Base-by-base conservation (phyloP, 2,888 invertebrate genomes). In the Macrophya alboannulata region DNA sequence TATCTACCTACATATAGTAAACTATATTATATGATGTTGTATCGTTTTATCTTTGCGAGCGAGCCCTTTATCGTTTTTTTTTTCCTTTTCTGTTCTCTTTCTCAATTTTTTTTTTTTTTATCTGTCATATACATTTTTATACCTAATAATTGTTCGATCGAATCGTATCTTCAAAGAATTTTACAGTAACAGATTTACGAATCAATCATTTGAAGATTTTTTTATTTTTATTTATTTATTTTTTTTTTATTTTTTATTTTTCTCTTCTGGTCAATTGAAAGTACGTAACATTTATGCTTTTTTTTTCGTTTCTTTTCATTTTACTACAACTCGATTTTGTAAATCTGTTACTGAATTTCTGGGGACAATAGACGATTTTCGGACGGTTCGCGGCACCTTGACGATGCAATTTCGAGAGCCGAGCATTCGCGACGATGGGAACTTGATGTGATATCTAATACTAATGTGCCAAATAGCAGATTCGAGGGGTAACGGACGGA, bases 391-490 rank as follows among this genome's bases (percentile, higher is more conserved):
- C 48, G 25, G 21, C 15, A 21, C 51, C 72, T 72, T 17, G 17
- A 40, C 1, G 4, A 68, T 37, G 68, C 68, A 37, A 37, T 68
- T 12, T 5, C 45, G 72, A 31, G 87, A 86, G 87, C 87, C 87
- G 87, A 86, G 88, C 87, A 88, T 87, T 88, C 88, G 86, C 87
- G 48, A 45, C 83, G 87, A 88, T 90, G 89, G 89, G 90, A 92
- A 90, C 90, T 91, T 90, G 90, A 92, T 93, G 92, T 93, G 93
- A 93, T 92, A 92, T 90, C 48, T 89, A 88, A 89, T 92, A 93
- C 89, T 91, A 91, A 93, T 92, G 93, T 93, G 93, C 93, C 93
- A 93, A 93, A 93, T 93, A 93, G 91, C 91, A 92, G 91, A 91
- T 91, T 91, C 91, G 90, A 89, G 90, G 89, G 86, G 88, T 85